A percentile compares a stretch with the other conserved stretches of the same genome.
phyloP scores from a whole-genome alignment of 1,140 invertebrate genomes.

The Trissolcus basalis region DNA sequence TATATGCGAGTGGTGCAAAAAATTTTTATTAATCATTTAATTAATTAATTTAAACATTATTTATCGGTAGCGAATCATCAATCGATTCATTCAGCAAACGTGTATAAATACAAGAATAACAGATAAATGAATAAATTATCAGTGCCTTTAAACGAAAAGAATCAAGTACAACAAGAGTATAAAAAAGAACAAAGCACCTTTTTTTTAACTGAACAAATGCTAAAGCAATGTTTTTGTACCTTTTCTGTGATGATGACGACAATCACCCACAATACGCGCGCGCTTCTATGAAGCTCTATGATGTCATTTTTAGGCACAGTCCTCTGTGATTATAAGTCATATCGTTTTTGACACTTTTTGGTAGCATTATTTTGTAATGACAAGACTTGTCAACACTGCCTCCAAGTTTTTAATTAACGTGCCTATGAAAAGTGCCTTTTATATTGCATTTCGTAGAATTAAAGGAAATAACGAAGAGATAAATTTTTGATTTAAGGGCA shows the following conservation, averaged over 20 bases:
- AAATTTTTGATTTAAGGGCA: too few species aligned
- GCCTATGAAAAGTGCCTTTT: conserved; percentile 39
- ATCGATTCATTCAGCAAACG: conserved; percentile 11
- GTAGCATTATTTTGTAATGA: conserved; percentile 3
- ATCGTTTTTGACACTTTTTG: conserved; percentile 34
- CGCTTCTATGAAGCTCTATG: conserved; percentile 58
- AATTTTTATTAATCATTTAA: conserved; percentile 2
- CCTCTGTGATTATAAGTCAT: conserved; percentile 50
- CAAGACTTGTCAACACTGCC: conserved; percentile 8
- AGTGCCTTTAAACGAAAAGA: conserved; percentile 6
- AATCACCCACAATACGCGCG: conserved; percentile 41
- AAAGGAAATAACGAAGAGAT: too few species aligned
- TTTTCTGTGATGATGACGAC: conserved; percentile 22
- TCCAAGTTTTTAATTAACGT: conserved; percentile 1
- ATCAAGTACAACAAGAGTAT: conserved; percentile 3
- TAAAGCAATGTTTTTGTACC: conserved; percentile 16
- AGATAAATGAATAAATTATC: conserved; percentile 7
- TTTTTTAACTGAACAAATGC: conserved; percentile 20
- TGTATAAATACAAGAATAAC: conserved; percentile 5
- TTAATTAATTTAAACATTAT: not conserved
- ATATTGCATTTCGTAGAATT: too few species aligned
- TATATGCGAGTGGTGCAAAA: conserved; percentile 16
- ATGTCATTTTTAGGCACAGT: conserved; percentile 29
- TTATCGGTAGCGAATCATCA: conserved; percentile 6
- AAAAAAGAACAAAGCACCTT: conserved; percentile 36